Conservation (phyloP, 1,140 invertebrate genomes). For the Oryctes rhinoceros region DNA sequence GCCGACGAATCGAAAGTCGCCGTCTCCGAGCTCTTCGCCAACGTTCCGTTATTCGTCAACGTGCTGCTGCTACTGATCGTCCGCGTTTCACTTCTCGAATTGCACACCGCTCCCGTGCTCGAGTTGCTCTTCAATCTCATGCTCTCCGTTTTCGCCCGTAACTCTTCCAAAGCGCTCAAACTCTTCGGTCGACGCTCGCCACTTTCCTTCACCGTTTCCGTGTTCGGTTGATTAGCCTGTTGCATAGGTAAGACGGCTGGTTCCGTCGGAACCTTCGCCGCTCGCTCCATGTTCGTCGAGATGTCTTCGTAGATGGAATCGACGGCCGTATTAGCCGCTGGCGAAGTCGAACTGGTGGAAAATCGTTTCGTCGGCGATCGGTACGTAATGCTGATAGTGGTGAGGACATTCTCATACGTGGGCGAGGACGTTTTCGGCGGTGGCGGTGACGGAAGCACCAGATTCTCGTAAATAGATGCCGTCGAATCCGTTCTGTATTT, state of each 20-base stretch:
- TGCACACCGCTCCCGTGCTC: constrained; percentile 53
- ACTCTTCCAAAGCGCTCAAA: constrained; percentile 56
- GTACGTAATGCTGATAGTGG: constrained; percentile 75
- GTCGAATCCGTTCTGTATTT: no score
- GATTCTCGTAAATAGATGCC: constrained; percentile 45
- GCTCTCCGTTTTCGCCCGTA: constrained; percentile 33
- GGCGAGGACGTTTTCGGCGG: constrained; percentile 1
- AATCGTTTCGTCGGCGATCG: constrained; percentile 64
- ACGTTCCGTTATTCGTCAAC: constrained; percentile 28
- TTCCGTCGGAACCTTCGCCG: constrained; percentile 63
- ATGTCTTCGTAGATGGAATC: constrained; percentile 66
- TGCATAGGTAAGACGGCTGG: constrained; percentile 66
- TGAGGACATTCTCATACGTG: constrained; percentile 59
- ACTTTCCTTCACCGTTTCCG: no score
- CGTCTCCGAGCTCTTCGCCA: constrained; percentile 13
- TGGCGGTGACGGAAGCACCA: neutral
- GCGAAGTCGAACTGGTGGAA: constrained; percentile 2
- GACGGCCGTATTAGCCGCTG: constrained; percentile 49
- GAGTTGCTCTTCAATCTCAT: constrained; percentile 48
- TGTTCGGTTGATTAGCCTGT: constrained; percentile 64
- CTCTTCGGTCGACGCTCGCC: constrained; percentile 54
- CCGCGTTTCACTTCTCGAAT: constrained; percentile 46
- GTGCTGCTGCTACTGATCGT: neutral
- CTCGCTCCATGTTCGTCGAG: constrained; percentile 62
- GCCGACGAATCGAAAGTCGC: constrained; percentile 16